Evolutionary conservation across 2,888 invertebrate species (phyloP), one percentile per base, ranked within the genome.

Genomic region (Heteromurus nitidus): DNA sequence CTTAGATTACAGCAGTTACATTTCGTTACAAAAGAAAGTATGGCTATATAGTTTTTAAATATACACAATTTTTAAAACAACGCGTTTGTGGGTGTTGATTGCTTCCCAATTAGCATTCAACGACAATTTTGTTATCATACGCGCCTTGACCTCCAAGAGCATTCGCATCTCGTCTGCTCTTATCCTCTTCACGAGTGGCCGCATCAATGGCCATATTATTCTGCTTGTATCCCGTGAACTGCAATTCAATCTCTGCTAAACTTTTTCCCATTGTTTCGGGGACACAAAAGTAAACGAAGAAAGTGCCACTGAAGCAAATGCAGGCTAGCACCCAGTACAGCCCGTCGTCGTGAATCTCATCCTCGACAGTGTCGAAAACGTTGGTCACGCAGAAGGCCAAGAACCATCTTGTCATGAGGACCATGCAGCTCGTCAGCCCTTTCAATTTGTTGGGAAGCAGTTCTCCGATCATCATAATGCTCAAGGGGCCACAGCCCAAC

Each of bases 391-490:
- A 82, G 73, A 86, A 86, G 13, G 84, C 86, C 13, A 86, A 75
- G 30, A 80, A 30, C 86, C 86, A 86, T 47, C 85, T 65, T 20
- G 82, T 80, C 77, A 82, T 83, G 1, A 85, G 76, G 16, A 85
- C 84, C 13, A 80, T 65, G 58, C 85, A 85, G n/a, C 83, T 80
- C 11, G 84, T 83, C 13, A 85, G 28, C 2, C 86, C 86, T 70
- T 85, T 86, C 42, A 85, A 70, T 62, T 83, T 85, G 62, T 82
- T 77, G 11, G 86, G 86, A 0, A 85, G 76, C 0, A 86, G 72
- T 67, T 86, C 86, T 11, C 85, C 85, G 55, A 86, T 82, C 83
- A 86, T 83, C 81, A 85, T 81, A 74, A 85, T 76, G 42, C 83
- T 76, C 53, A 85, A 28, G 13, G 85, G 85, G 11, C 85, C 86